phyloP scores from a whole-genome alignment of 2,888 invertebrate species.

The Eristalinus aeneus region DNA sequence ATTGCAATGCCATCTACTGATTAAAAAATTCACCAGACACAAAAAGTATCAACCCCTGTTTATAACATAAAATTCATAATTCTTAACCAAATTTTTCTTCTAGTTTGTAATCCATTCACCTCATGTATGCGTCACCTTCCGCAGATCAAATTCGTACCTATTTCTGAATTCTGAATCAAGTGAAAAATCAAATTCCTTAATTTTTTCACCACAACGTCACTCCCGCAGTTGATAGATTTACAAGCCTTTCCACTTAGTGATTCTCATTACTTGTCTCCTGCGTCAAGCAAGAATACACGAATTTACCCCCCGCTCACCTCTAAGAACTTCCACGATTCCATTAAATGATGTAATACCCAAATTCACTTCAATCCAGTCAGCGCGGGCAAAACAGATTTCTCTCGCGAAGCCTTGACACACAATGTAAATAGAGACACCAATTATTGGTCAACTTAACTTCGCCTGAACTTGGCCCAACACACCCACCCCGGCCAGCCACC shows the following conservation, averaged over 20 bases:
- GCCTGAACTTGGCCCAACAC: conserved; percentile 20
- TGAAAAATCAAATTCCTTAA: background rate
- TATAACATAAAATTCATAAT: too few species aligned
- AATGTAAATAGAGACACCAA: conserved; percentile 6
- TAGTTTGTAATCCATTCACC: too few species aligned
- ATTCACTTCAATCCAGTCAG: background rate
- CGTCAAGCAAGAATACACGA: background rate
- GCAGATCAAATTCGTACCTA: too few species aligned
- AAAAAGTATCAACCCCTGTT: too few species aligned
- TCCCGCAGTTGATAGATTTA: background rate
- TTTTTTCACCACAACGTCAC: background rate
- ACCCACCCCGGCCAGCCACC: background rate
- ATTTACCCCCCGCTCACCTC: background rate
- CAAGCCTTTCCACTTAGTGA: background rate
- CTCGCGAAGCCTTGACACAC: conserved; percentile 14
- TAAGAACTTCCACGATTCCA: background rate
- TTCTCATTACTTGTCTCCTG: background rate
- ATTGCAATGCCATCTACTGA: too few species aligned
- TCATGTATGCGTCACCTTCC: too few species aligned
- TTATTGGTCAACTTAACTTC: conserved; percentile 16
- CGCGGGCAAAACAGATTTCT: background rate
- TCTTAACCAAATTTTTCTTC: too few species aligned
- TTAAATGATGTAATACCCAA: background rate
- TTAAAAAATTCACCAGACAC: too few species aligned
- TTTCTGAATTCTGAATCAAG: too few species aligned